Evolutionary conservation across 2,797 vertebrate genomes (phyloP).

Genomic region (Poeciliopsis turneri): DNA sequence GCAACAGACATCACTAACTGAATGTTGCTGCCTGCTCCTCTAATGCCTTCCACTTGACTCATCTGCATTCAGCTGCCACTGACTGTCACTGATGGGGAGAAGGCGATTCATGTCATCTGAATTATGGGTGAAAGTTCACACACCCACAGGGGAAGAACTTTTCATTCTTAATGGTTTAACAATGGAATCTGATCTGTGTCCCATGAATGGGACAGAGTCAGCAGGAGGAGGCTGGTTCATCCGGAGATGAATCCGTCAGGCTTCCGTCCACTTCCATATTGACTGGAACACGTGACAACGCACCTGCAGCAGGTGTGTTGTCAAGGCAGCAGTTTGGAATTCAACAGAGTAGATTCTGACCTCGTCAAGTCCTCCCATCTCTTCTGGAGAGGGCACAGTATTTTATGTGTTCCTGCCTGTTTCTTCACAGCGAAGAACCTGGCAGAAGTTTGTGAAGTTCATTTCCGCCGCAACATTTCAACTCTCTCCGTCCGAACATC

Average conservation of each 20-base stretch:
- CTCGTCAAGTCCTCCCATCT: background rate
- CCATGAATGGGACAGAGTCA: background rate
- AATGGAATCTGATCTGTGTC: conserved; percentile 3
- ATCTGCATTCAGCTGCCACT: background rate
- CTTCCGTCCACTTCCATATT: background rate
- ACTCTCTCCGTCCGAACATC: background rate
- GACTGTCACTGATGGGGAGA: background rate
- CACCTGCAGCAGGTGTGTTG: background rate
- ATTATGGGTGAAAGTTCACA: background rate
- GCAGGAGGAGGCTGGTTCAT: background rate
- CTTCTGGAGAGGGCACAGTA: background rate
- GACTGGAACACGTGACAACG: background rate
- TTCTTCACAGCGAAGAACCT: background rate
- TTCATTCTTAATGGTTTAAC: conserved; percentile 6
- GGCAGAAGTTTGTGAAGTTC: background rate
- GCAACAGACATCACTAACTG: background rate
- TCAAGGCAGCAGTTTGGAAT: background rate
- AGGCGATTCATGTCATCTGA: background rate
- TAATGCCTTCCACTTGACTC: background rate
- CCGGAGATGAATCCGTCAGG: background rate
- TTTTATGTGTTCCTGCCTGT: background rate
- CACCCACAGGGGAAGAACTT: background rate
- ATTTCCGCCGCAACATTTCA: background rate
- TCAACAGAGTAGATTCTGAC: background rate
- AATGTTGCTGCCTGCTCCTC: background rate